Evolutionary conservation across 2,888 invertebrate genomes (phyloP), one percentile per base, ranked within the genome.

Genomic region (Bugula neritina): DNA sequence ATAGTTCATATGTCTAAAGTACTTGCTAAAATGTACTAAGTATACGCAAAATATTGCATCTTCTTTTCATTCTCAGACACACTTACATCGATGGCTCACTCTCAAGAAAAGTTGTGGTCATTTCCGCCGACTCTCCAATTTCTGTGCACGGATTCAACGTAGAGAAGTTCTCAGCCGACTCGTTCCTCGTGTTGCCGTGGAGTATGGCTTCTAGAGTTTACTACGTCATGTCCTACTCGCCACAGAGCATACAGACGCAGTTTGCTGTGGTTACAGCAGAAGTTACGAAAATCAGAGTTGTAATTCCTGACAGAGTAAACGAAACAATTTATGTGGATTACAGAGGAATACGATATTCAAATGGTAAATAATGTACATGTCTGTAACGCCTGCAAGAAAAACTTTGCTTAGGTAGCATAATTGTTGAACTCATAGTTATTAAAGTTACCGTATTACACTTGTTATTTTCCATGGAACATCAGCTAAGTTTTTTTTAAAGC

Each of bases 111-210:
- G 70, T 54, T 29, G 70, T 70, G 5, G 70, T 29, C 10, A 29
- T 70, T 3, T 23, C 5, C 27, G n/a, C 70, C 43, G 5, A 3
- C 17, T 27, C n/a, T 25, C 23, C n/a, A 21, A 29, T 70, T 13
- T 70, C 70, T 5, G 52, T 70, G 52, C 52, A 54, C 21, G 70
- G 70, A 10, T 70, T 54, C 52, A 70, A 70, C 31, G 54, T 43
- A 17, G 70, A 70, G 31, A 70, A 54, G 52, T 70, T 54, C 70
- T 70, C 70, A 10, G 70, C 70, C 70, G 70, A 70, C 29, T n/a
- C 70, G 2, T 70, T 23, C 70, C n/a, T 10, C 23, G 31, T 70
- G 2, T 13, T 70, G 3, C 52, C 70, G 29, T 43, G 43, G 70
- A 23, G 43, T 10, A 27, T 43, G 52, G 25, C 17, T 5, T 5